These are phyloP conservation scores for Pyrocoelia pectoralis DNA, from an alignment of 2,888 invertebrate species.

Conservation along the genomic window DNA sequence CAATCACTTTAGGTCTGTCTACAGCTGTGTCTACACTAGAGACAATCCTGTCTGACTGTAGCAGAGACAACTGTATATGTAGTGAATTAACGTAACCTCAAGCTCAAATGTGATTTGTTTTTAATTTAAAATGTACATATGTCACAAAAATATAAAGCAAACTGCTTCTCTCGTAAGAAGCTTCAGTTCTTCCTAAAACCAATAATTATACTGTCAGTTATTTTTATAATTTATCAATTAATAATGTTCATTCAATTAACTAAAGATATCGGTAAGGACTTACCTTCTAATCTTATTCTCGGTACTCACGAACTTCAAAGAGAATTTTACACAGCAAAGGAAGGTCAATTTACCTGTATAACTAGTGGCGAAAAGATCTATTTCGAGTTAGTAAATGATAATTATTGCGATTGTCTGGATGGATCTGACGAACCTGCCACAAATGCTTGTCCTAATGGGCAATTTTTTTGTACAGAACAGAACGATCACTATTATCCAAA, in stretches of 20 bases:
- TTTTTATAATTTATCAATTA: constrained; percentile 43
- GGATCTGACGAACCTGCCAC: constrained; percentile 86
- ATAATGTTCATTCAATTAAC: constrained; percentile 42
- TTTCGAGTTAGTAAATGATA: constrained; percentile 73
- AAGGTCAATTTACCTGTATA: constrained; percentile 61
- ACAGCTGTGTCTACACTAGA: no score
- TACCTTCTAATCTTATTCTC: constrained; percentile 48
- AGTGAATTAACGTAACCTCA: no score
- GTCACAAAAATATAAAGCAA: constrained; percentile 16
- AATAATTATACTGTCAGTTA: constrained; percentile 32
- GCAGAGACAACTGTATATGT: no score
- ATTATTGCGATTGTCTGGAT: constrained; percentile 59
- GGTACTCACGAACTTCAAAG: constrained; percentile 59
- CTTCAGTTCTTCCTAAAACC: constrained; percentile 40
- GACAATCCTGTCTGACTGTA: no score
- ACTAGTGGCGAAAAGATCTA: constrained; percentile 61
- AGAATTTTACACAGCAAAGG: constrained; percentile 59
- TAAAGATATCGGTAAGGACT: constrained; percentile 5
- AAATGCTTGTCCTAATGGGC: constrained; percentile 84
- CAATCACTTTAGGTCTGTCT: no score
- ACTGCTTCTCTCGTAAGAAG: constrained; percentile 28
- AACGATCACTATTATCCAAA: constrained; percentile 55
- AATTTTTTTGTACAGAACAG: constrained; percentile 81
- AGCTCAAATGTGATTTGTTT: no score
- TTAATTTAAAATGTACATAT: constrained; percentile 16